Evolutionary conservation across 2,888 invertebrate species (phyloP).

Genomic region (Allygus modestus): DNA sequence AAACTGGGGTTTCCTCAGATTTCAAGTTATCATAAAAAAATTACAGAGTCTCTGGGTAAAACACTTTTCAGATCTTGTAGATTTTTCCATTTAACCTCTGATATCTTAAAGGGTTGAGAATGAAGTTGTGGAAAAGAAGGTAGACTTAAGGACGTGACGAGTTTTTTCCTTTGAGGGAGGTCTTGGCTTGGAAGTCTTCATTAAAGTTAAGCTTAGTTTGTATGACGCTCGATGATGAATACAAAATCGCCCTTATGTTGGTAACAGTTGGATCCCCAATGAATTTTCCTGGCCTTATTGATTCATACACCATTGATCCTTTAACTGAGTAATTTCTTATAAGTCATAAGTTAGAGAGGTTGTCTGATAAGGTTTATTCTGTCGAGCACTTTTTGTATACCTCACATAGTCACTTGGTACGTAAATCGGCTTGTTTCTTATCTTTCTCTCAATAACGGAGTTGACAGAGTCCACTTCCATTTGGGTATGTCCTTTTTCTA

Average conservation of each 20-base stretch:
- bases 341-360: conserved; percentile 52
- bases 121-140: conserved; percentile 19
- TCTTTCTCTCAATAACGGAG: conserved; percentile 71
- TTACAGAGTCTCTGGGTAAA: conserved; percentile 43
- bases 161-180: background rate
- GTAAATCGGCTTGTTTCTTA: conserved; percentile 70
- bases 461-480: conserved; percentile 73
- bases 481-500: conserved; percentile 72
- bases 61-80: conserved; percentile 42
- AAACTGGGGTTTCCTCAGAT: background rate
- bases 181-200: background rate
- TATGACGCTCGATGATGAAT: conserved; percentile 20
- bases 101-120: background rate
- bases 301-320: conserved; percentile 16
- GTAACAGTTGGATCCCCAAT: conserved; percentile 50
- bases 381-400: conserved; percentile 57
- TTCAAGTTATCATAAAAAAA: conserved; percentile 51
- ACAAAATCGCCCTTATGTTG: conserved; percentile 44
- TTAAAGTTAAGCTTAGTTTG: conserved; percentile 36
- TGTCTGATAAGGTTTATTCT: conserved; percentile 8
- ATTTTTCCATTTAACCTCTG: conserved; percentile 45
- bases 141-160: background rate
- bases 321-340: conserved; percentile 12
- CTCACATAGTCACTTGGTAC: conserved; percentile 68
- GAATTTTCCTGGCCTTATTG: conserved; percentile 58